phyloP scores from a whole-genome alignment of 2,888 invertebrate species.

The Octonoba sinensis region DNA sequence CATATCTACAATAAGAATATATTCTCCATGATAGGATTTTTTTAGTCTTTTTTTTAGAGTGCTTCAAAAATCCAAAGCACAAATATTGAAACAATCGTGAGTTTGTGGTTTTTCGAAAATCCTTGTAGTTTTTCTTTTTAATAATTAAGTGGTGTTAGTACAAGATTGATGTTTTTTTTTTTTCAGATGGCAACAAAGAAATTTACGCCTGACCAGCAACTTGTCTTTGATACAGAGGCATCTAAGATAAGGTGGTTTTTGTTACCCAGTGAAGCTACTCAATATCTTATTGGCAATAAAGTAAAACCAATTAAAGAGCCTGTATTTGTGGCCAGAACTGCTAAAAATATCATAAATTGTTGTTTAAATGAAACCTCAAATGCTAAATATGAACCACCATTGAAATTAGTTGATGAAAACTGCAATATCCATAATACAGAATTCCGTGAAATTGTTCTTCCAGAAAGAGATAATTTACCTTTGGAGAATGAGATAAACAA shows the following conservation, averaged over 20 bases:
- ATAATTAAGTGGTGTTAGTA: too few relatives aligned
- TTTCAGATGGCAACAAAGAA: conserved; percentile 79
- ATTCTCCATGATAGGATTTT: too few relatives aligned
- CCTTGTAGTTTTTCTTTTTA: too few relatives aligned
- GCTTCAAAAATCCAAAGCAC: conserved; percentile 4
- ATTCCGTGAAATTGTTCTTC: background rate
- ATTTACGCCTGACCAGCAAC: conserved; percentile 81
- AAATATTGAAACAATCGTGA: background rate
- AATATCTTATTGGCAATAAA: conserved; percentile 73
- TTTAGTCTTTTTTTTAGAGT: conserved; percentile 17
- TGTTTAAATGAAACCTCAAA: background rate
- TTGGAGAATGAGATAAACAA: background rate
- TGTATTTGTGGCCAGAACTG: conserved; percentile 26
- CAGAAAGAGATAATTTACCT: background rate
- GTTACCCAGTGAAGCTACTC: conserved; percentile 88
- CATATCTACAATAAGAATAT: too few relatives aligned
- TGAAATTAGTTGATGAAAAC: conserved; percentile 30
- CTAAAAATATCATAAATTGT: background rate
- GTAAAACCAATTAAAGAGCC: background rate
- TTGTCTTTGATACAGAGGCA: conserved; percentile 79
- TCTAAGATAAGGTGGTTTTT: conserved; percentile 88
- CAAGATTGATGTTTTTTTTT: conserved; percentile 5
- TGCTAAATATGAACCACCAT: background rate
- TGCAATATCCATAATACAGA: conserved; percentile 17
- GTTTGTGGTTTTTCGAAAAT: too few relatives aligned